Percentiles rank a stretch among this genome's conserved stretches.
Evolutionary conservation across 1,140 invertebrate genomes (phyloP).

Genomic region (Hestina assimilis): DNA sequence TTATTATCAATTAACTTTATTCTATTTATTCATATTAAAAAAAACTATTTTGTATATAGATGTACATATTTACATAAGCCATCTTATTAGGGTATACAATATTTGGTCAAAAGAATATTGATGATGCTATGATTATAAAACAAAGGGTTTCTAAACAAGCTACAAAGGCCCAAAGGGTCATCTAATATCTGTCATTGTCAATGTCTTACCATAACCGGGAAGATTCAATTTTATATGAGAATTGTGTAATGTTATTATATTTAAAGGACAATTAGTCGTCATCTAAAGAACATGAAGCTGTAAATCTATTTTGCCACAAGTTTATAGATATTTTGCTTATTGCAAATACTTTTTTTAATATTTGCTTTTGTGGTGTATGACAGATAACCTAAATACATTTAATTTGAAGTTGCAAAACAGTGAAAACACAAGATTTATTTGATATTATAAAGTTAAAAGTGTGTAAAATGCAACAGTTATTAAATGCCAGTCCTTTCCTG

Average conservation of each 20-base stretch:
- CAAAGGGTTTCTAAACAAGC: not conserved
- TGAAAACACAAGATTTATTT: conserved; percentile 17
- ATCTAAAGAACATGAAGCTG: not conserved
- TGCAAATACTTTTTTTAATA: not conserved
- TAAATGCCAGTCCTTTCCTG: conserved; percentile 60
- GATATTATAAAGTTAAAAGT: conserved; percentile 18
- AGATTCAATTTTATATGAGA: conserved; percentile 26
- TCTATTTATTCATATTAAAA: too few species aligned
- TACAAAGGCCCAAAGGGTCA: too few species aligned
- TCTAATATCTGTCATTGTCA: not conserved
- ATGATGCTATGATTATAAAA: too few species aligned
- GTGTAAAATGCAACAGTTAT: conserved; percentile 59
- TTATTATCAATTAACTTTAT: too few species aligned
- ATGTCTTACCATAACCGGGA: conserved; percentile 20
- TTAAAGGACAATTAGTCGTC: not conserved
- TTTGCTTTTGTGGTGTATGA: conserved; percentile 32
- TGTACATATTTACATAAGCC: too few species aligned
- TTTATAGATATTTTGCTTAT: not conserved
- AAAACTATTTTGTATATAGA: too few species aligned
- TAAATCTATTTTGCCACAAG: not conserved
- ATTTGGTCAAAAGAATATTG: too few species aligned
- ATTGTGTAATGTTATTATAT: not conserved
- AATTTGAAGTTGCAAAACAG: conserved; percentile 25
- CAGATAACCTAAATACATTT: conserved; percentile 62
- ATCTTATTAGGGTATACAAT: too few species aligned